These are phyloP conservation scores for Hycleus phaleratus DNA, from an alignment of 1,140 invertebrate genomes.

Conservation along the genomic window DNA sequence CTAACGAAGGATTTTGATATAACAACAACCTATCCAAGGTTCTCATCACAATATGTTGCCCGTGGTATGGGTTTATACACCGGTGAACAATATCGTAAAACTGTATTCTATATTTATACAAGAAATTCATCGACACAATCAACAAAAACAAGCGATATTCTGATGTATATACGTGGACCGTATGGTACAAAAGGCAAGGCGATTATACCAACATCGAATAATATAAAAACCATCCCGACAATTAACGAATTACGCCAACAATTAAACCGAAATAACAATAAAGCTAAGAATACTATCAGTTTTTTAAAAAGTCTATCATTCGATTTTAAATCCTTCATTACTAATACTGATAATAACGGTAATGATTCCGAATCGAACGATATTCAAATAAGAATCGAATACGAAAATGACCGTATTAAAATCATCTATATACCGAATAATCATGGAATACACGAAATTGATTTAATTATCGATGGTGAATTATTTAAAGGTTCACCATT, in stretches of 20 bases:
- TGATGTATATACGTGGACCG: constrained; percentile 29
- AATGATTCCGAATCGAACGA: constrained; percentile 2
- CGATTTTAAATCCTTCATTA: constrained; percentile 14
- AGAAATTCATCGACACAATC: constrained; percentile 5
- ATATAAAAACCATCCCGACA: constrained; percentile 1
- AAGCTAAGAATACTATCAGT: constrained; percentile 8
- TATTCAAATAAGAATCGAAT: constrained; percentile 26
- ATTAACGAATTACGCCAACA: not conserved
- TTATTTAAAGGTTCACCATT: constrained; percentile 31
- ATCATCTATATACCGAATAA: constrained; percentile 30
- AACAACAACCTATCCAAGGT: constrained; percentile 14
- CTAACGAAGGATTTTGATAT: constrained; percentile 17
- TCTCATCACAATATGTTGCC: constrained; percentile 47
- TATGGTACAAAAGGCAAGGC: constrained; percentile 25
- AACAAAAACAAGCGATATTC: constrained; percentile 13
- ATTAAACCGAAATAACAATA: constrained; percentile 4
- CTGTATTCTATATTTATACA: constrained; percentile 33
- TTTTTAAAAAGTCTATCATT: constrained; percentile 17
- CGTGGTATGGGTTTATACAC: constrained; percentile 49
- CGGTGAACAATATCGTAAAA: constrained; percentile 45
- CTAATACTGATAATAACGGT: not conserved
- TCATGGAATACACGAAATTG: constrained; percentile 34
- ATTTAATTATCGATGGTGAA: constrained; percentile 28
- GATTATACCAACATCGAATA: constrained; percentile 16
- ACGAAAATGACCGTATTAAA: constrained; percentile 30